Percentiles rank a stretch among this genome's conserved stretches.
These are phyloP conservation scores for Coracopsis vasa DNA, from an alignment of 2,113 vertebrate genomes.

Conservation along the genomic window DNA sequence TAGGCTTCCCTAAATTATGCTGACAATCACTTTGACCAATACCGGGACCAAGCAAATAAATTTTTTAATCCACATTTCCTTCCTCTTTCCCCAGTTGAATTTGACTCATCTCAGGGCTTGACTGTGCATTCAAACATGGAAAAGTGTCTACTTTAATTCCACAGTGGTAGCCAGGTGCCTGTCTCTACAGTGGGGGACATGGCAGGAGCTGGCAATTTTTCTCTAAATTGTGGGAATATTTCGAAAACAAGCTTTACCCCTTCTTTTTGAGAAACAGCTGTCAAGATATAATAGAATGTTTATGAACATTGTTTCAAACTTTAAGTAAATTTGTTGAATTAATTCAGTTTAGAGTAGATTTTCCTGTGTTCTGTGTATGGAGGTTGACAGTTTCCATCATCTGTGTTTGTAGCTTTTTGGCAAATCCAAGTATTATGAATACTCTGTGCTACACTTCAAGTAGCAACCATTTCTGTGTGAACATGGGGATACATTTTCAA, in stretches of 20 bases:
- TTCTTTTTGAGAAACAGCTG: not conserved
- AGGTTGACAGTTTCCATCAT: not conserved
- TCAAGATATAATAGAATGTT: not conserved
- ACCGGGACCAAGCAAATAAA: not conserved
- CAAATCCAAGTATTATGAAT: not conserved
- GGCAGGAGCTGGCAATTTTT: not conserved
- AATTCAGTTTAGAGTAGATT: not conserved
- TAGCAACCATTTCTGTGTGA: not conserved
- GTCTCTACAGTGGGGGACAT: not conserved
- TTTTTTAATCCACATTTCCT: not conserved
- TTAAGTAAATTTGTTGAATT: not conserved
- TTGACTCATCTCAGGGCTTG: not conserved
- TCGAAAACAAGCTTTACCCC: not conserved
- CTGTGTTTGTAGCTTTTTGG: not conserved
- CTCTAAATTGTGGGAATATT: not conserved
- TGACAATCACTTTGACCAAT: not conserved
- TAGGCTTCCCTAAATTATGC: not conserved
- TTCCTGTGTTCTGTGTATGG: not conserved
- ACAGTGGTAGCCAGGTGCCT: not conserved
- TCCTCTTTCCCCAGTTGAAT: not conserved
- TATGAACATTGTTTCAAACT: not conserved
- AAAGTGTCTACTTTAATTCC: not conserved
- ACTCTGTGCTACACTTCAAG: not conserved
- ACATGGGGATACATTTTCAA: not conserved
- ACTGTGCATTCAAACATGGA: not conserved